Percentiles rank a stretch among this genome's conserved stretches.
Evolutionary conservation across 2,113 vertebrate species (phyloP).

Genomic region (Cacatua alba): DNA sequence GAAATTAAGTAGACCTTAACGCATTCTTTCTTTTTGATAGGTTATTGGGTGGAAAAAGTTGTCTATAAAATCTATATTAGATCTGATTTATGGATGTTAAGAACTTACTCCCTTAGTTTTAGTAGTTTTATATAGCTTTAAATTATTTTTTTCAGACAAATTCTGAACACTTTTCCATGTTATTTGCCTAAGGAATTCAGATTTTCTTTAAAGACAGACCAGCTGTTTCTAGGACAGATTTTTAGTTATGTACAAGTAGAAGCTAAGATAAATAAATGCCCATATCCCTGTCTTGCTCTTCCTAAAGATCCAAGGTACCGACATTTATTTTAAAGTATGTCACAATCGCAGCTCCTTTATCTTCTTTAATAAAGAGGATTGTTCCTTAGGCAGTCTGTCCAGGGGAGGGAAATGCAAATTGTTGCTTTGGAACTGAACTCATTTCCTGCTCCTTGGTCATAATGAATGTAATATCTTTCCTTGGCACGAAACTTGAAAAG

Average conservation of each 20-base stretch:
- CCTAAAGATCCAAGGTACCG: background rate
- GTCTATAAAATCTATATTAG: background rate
- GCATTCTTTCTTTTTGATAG: background rate
- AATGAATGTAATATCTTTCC: background rate
- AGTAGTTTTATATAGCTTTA: background rate
- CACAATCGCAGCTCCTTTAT: background rate
- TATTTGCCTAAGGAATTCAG: background rate
- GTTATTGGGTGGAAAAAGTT: background rate
- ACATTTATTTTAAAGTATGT: background rate
- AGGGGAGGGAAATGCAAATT: conserved; percentile 39
- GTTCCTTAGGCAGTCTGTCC: conserved; percentile 13
- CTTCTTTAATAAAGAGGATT: background rate
- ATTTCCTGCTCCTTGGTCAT: conserved; percentile 50
- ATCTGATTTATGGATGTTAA: background rate
- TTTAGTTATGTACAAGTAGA: background rate
- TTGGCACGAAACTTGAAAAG: background rate
- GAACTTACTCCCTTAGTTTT: background rate
- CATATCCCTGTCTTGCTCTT: background rate
- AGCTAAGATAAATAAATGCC: background rate
- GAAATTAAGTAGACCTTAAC: background rate
- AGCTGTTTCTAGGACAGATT: background rate
- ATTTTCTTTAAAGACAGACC: background rate
- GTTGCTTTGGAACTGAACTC: conserved; percentile 18
- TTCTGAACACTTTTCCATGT: background rate
- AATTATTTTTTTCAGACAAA: background rate